phyloP scores from a whole-genome alignment of 2,113 vertebrate genomes.

The Phocoena phocoena region DNA sequence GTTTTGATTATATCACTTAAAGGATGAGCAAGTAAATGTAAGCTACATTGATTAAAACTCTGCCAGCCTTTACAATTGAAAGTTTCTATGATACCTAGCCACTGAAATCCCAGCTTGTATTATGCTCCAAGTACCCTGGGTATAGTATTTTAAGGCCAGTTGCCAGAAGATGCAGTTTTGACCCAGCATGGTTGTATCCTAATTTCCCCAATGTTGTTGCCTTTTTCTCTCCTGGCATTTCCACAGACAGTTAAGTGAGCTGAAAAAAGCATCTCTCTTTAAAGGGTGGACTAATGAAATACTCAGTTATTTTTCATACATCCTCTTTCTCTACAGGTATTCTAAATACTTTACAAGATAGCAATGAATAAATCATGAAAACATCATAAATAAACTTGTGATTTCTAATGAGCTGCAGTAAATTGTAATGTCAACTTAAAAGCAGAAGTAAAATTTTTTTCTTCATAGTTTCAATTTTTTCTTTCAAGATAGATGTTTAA shows the following conservation, averaged over 20 bases:
- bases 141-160: not conserved
- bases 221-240: not conserved
- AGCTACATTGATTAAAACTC: not conserved
- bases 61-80: not conserved
- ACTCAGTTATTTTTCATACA: not conserved
- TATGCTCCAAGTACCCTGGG: not conserved
- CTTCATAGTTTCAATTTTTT: not conserved
- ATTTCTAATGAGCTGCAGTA: not conserved
- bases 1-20: not conserved
- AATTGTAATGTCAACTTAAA: not conserved
- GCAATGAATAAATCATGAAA: not conserved
- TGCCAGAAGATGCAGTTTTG: not conserved
- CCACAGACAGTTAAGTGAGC: not conserved
- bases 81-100: not conserved
- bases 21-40: not conserved
- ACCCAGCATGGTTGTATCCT: not conserved
- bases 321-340: not conserved
- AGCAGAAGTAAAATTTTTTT: not conserved
- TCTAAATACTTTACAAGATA: slow-evolving; percentile 36
- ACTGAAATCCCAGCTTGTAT: not conserved
- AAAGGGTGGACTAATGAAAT: not conserved
- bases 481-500: not conserved
- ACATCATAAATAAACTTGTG: not conserved
- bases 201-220: not conserved
- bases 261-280: not conserved